Evolutionary conservation across 2,888 invertebrate genomes (phyloP).

Genomic region (Phrixothrix hirtus): DNA sequence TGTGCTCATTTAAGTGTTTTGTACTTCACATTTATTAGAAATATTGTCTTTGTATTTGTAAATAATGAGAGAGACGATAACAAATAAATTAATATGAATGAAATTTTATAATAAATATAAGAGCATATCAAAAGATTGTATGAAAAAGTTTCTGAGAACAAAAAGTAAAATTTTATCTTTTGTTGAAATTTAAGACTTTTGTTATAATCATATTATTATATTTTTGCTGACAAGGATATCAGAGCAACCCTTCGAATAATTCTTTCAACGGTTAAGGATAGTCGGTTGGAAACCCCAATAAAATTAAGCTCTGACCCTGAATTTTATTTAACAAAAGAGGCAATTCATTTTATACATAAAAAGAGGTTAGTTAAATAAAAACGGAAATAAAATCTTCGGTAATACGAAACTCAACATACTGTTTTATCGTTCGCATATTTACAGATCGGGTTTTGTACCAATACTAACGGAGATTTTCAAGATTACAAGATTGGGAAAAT

Average conservation of each 20-base stretch:
- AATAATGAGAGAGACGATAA: no score
- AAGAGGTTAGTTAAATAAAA: constrained; percentile 26
- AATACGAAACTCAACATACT: constrained; percentile 28
- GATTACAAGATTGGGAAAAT: constrained; percentile 38
- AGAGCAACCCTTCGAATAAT: constrained; percentile 4
- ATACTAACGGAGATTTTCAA: constrained; percentile 36
- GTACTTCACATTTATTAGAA: no score
- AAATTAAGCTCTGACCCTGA: constrained; percentile 8
- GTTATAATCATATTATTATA: neutral
- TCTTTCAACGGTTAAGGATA: constrained; percentile 4
- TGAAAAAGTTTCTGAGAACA: no score
- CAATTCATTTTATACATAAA: constrained; percentile 14
- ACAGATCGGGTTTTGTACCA: constrained; percentile 32
- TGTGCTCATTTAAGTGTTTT: no score
- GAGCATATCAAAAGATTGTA: no score
- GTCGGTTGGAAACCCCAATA: constrained; percentile 2
- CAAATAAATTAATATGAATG: no score
- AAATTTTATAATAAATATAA: no score
- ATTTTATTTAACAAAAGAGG: constrained; percentile 11
- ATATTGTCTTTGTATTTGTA: no score
- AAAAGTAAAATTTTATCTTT: neutral
- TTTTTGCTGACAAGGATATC: constrained; percentile 13
- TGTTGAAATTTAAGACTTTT: constrained; percentile 3
- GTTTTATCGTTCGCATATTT: constrained; percentile 33
- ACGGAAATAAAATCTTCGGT: constrained; percentile 28